Evolutionary conservation across 2,797 vertebrate genomes (phyloP).

Genomic region (Periophthalmus magnuspinnatus): DNA sequence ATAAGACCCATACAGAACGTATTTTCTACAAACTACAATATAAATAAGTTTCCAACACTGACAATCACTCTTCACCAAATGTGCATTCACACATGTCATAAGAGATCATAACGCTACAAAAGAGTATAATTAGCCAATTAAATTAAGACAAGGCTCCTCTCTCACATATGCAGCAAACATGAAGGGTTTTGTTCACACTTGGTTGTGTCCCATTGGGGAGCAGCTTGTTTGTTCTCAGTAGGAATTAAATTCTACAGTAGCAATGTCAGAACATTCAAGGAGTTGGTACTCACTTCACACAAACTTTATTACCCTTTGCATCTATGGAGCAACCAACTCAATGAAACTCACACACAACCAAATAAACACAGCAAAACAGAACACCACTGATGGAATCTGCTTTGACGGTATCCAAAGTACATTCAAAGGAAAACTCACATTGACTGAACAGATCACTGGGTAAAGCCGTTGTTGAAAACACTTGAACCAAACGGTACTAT

Average conservation of each 20-base stretch:
- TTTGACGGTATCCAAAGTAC: conserved; percentile 61
- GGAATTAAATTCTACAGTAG: conserved; percentile 74
- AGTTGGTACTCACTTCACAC: conserved; percentile 56
- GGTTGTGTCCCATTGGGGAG: conserved; percentile 57
- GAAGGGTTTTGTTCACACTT: conserved; percentile 57
- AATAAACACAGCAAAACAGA: conserved; percentile 48
- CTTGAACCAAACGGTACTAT: conserved; percentile 39
- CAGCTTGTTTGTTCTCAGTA: conserved; percentile 67
- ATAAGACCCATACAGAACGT: conserved; percentile 85
- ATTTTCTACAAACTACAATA: conserved; percentile 86
- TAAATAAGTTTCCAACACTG: conserved; percentile 93
- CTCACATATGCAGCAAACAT: conserved; percentile 44
- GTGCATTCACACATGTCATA: conserved; percentile 80
- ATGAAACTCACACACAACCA: conserved; percentile 29
- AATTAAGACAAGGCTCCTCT: conserved; percentile 35
- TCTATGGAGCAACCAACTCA: conserved; percentile 34
- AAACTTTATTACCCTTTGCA: conserved; percentile 39
- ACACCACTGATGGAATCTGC: conserved; percentile 50
- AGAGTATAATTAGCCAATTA: conserved; percentile 29
- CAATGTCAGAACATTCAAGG: conserved; percentile 37
- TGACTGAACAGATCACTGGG: conserved; percentile 42
- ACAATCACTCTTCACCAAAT: conserved; percentile 87
- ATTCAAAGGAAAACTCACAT: conserved; percentile 68
- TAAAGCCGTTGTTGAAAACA: conserved; percentile 44
- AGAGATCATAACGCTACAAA: conserved; percentile 71